Evolutionary conservation across 2,888 invertebrate genomes (phyloP).

Genomic region (Lepidochitona cinerea): DNA sequence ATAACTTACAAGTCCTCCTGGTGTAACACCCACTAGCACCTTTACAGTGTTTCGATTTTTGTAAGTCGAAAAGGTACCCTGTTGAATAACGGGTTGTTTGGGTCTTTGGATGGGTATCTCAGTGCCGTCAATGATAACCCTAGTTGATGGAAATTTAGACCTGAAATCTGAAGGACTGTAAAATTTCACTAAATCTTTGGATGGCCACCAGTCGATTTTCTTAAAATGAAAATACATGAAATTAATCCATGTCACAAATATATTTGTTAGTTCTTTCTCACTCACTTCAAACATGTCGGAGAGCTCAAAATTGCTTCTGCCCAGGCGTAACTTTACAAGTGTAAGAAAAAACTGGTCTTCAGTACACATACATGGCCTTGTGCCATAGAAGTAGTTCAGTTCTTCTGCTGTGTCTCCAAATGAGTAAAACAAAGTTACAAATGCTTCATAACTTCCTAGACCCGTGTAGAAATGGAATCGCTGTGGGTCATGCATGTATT

Average conservation of each 20-base stretch:
- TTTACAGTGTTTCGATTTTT: constrained; percentile 23
- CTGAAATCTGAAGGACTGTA: constrained; percentile 18
- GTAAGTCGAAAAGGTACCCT: constrained; percentile 27
- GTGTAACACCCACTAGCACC: constrained; percentile 22
- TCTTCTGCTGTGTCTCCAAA: neutral
- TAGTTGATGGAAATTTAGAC: constrained; percentile 14
- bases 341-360: constrained; percentile 15
- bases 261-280: constrained; percentile 4
- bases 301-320: constrained; percentile 1
- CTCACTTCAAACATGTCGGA: neutral
- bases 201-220: constrained; percentile 15
- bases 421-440: neutral
- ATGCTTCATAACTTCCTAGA: neutral
- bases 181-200: neutral
- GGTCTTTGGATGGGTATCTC: constrained; percentile 19
- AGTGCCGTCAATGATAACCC: constrained; percentile 16
- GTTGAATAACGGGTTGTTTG: constrained; percentile 15
- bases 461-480: constrained; percentile 10
- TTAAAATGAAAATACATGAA: constrained; percentile 16
- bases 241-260: constrained; percentile 23
- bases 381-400: neutral
- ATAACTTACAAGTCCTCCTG: constrained; percentile 13
- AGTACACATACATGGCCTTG: neutral
- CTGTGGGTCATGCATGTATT: neutral
- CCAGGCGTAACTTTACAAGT: constrained; percentile 2